A percentile compares a stretch with the other conserved stretches of the same genome.
These are phyloP conservation scores for Leptestheria dahalacensis DNA, from an alignment of 1,140 invertebrate species.

Conservation along the genomic window DNA sequence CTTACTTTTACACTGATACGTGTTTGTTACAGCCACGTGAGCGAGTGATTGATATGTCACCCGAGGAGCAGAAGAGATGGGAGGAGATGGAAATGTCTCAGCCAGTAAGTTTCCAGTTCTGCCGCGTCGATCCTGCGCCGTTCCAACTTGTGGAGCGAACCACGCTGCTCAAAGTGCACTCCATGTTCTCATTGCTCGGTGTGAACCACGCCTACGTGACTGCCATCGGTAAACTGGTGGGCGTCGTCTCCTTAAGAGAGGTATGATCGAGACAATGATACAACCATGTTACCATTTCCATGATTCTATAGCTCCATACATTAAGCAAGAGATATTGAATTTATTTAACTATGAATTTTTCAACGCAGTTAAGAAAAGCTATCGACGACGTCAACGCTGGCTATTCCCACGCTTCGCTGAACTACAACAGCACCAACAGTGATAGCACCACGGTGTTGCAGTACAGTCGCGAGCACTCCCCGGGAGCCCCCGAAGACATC, in stretches of 20 bases:
- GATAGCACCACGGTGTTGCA: not conserved
- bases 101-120: conserved; percentile 68
- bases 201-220: conserved; percentile 97
- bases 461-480: conserved; percentile 5
- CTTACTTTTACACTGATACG: too few species aligned
- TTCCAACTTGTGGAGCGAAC: conserved; percentile 95
- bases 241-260: too few species aligned
- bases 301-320: too few species aligned
- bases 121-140: conserved; percentile 91
- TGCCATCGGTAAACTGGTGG: conserved; percentile 83
- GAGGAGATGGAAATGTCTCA: conserved; percentile 69
- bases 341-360: conserved; percentile 16
- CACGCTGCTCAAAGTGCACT: conserved; percentile 91
- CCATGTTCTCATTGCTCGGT: conserved; percentile 89
- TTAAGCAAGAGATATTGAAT: conserved; percentile 2
- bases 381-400: conserved; percentile 76
- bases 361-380: conserved; percentile 55
- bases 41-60: conserved; percentile 65
- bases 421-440: not conserved
- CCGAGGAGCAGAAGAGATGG: conserved; percentile 79
- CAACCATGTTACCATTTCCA: too few species aligned
- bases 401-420: not conserved
- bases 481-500: conserved; percentile 12
- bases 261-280: too few species aligned
- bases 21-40: not conserved